Base-by-base conservation (phyloP, 2,797 vertebrate genomes). In the Rhinogobio ventralis region DNA sequence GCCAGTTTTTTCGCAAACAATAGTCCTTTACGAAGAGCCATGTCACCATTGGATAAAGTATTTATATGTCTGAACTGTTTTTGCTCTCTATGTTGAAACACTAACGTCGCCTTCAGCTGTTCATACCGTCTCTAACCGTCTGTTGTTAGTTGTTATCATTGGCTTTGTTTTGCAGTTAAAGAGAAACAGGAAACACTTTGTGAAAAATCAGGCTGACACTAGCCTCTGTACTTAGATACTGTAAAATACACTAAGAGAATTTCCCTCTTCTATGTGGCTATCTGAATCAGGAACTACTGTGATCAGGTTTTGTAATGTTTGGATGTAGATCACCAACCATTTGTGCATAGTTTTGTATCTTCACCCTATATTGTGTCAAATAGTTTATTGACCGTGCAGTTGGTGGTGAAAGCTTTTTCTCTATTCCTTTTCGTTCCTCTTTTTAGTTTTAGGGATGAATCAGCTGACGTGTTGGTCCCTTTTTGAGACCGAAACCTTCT, bases 261-360 rank as follows among this genome's bases (percentile, higher is more conserved):
- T 67, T 85, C 68, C 76, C 67, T 84, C 82, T 39, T 76, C 81
- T 82, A 17, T 82, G 75, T 67, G 84, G 83, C 78, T 84, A 66
- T 85, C 66, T 46, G 73, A 36, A 74, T 81, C 83, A 81, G 83
- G 87, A 84, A 86, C 81, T 88, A 82, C 85, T 85, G 87, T 88
- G 85, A 87, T 74, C 84, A 83, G 87, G 86, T 88, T 88, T 88
- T 80, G 72, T 89, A 79, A 80, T 62, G 46, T 88, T 72, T 80
- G 81, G 83, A 89, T 84, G 83, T 89, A 64, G 17, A 81, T 81
- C 82, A 87, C 76, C 81, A 78, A 84, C 57, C 86, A 83, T 88
- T 85, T 76, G 88, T 86, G 83, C 86, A 82, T 72, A 85, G 79
- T 85, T 89, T 83, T 86, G 80, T 84, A 78, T 85, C 57, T 67